These are phyloP conservation scores for Masnerella sp. DNA, from an alignment of 2,888 invertebrate genomes.

Conservation along the genomic window DNA sequence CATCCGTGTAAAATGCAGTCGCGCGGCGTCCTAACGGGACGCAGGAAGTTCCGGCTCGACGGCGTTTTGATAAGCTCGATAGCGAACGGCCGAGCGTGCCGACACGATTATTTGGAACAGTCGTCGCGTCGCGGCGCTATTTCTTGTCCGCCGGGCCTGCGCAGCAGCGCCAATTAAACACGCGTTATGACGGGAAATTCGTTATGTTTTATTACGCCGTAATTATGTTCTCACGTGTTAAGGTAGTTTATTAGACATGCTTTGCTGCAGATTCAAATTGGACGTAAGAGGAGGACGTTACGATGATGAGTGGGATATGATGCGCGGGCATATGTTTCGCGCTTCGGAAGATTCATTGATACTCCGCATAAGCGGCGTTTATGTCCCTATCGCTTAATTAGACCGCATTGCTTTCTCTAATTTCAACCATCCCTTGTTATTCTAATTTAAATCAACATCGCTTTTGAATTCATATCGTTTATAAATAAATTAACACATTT, in stretches of 20 bases:
- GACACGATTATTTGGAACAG: constrained; percentile 40
- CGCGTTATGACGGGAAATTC: constrained; percentile 58
- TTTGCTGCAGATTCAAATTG: constrained; percentile 58
- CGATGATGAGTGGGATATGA: constrained; percentile 54
- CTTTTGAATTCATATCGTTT: too few species aligned
- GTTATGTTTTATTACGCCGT: constrained; percentile 56
- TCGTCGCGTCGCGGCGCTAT: constrained; percentile 16
- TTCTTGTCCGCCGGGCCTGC: constrained; percentile 2
- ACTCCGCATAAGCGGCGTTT: constrained; percentile 44
- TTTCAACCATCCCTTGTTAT: neutral
- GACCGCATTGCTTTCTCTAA: constrained; percentile 15
- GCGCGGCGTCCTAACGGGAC: constrained; percentile 49
- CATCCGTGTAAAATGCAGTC: constrained; percentile 49
- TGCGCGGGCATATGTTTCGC: constrained; percentile 51
- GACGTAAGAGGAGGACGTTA: constrained; percentile 54
- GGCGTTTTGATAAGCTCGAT: constrained; percentile 57
- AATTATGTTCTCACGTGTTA: constrained; percentile 56
- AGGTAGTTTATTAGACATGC: constrained; percentile 58
- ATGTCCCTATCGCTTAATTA: constrained; percentile 46
- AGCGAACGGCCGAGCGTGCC: constrained; percentile 31
- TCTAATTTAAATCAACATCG: too few species aligned
- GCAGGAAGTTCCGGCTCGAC: constrained; percentile 52
- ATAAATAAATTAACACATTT: too few species aligned
- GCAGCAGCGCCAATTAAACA: constrained; percentile 50
- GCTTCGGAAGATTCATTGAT: constrained; percentile 51